A percentile compares a stretch with the other conserved stretches of the same genome.
Evolutionary conservation across 1,140 invertebrate species (phyloP).

Genomic region (Ditylenchus dipsaci): DNA sequence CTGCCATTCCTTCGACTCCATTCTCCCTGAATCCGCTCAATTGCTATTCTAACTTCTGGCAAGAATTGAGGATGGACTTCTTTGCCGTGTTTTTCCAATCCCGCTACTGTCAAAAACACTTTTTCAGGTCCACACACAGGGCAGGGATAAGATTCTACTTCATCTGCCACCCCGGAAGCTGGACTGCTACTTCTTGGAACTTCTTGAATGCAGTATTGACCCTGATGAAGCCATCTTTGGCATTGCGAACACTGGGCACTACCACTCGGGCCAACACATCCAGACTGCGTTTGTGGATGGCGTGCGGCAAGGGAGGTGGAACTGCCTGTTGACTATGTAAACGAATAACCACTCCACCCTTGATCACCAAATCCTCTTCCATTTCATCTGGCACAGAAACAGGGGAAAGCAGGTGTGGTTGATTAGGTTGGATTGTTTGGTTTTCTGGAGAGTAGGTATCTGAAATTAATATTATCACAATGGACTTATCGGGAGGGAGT

Average conservation of each 20-base stretch:
- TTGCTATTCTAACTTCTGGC: neutral
- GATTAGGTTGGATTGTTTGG: too few species aligned
- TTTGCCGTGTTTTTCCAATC: neutral
- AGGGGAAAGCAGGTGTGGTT: neutral
- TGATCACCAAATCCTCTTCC: conserved; percentile 1
- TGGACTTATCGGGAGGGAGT: too few species aligned
- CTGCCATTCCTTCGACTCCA: neutral
- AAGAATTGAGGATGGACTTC: neutral
- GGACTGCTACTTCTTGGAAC: neutral
- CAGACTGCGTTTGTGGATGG: neutral
- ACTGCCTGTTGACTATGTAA: neutral
- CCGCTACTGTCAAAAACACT: conserved; percentile 2
- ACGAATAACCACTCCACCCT: conserved; percentile 5
- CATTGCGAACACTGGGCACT: neutral
- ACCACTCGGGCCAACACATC: neutral
- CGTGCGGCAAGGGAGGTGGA: neutral
- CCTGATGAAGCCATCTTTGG: neutral
- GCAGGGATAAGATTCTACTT: conserved; percentile 11
- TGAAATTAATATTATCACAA: too few species aligned
- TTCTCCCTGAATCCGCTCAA: neutral
- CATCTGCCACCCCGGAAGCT: conserved; percentile 2
- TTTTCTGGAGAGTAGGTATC: too few species aligned
- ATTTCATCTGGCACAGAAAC: neutral
- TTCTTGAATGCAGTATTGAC: neutral
- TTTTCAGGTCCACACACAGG: conserved; percentile 2